Evolutionary conservation across 2,797 vertebrate species (phyloP), one percentile per base, ranked within the genome.

Genomic region (Halcyon leucocephala): DNA sequence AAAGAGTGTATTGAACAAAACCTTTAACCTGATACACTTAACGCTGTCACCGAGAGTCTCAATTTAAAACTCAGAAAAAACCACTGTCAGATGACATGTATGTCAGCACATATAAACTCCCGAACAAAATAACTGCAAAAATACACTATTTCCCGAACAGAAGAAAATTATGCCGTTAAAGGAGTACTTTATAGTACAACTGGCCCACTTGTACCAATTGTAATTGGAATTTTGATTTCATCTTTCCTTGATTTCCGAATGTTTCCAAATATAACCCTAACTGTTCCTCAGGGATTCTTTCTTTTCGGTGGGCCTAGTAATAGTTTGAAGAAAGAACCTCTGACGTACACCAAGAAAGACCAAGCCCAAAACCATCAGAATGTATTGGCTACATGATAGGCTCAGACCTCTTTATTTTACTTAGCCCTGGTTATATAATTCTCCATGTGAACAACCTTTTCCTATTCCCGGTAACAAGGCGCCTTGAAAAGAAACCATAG

Each of bases 121-220:
- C 72, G 31, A 67, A 86, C n/a, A 73, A 79, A 93, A 70, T 44
- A 89, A 66, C 72, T n/a, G 33, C 31, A 85, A 81, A 94, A 91
- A 54, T n/a, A 17, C 4, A 55, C 39, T 52, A 25, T 78, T 95
- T 93, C 15, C 35, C 54, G 51, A 90, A 48, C 4, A 74, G 24
- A n/a, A 48, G 41, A 69, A 89, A 76, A 82, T 81, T 61, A 69
- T 60, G 46, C 51, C 14, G 7, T 69, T 90, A 49, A 88, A 60
- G 12, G 4, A 4, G 31, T 46, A 35, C 18, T 70, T 72, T n/a
- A 31, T 24, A 82, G 14, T 57, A 37, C 7, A 62, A 5, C 16
- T 24, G 12, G 9, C 25, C 46, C 42, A 76, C 29, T 12, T 9
- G 21, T 37, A 76, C 8, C 14, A 29, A 28, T 12, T 78, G 15